phyloP scores from a whole-genome alignment of 2,797 vertebrate genomes.

The Vultur gryphus region DNA sequence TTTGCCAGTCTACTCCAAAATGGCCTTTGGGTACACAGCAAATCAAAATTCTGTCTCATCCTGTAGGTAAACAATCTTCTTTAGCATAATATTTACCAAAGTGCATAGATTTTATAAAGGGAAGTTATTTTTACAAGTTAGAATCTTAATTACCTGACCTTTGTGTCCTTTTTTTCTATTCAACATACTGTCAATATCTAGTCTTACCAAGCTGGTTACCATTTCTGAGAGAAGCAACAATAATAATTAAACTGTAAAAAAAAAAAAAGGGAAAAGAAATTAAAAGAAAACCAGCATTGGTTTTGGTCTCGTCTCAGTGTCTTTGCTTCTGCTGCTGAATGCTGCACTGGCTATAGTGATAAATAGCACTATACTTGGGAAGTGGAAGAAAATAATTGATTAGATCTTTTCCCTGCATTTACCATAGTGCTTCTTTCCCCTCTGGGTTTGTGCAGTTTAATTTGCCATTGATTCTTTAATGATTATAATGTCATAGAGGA shows the following conservation, averaged over 20 bases:
- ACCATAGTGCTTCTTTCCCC: neutral
- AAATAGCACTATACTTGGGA: neutral
- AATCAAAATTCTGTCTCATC: neutral
- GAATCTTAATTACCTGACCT: neutral
- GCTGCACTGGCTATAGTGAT: neutral
- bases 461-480: conserved; percentile 75
- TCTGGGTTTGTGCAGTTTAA: conserved; percentile 67
- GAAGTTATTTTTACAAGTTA: neutral
- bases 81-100: neutral
- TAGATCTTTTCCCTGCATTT: conserved; percentile 28
- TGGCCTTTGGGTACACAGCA: fast-evolving
- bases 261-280: neutral
- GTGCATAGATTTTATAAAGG: neutral
- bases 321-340: neutral
- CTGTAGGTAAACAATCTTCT: neutral
- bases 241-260: neutral
- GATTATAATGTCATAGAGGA: conserved; percentile 51
- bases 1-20: neutral
- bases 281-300: neutral
- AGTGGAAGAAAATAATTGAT: conserved; percentile 56
- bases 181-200: neutral
- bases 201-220: neutral
- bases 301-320: neutral
- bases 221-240: neutral
- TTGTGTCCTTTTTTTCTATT: neutral